Conservation (phyloP, 1,140 invertebrate species). For the Zaprionus vittiger region DNA sequence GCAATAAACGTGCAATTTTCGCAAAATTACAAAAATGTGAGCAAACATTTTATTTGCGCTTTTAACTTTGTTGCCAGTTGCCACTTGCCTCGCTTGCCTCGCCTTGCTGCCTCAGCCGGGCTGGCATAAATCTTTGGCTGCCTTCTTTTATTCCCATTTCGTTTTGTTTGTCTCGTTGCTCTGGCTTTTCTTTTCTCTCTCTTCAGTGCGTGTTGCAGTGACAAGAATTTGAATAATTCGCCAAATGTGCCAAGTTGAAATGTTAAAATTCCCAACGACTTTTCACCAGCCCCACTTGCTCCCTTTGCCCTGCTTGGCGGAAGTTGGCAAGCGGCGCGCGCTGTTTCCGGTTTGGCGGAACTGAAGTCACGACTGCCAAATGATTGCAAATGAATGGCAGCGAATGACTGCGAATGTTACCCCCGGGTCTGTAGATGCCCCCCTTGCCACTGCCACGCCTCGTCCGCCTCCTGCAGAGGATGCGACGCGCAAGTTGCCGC, state of each 20-base stretch:
- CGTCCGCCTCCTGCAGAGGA: not conserved
- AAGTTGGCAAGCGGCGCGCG: constrained; percentile 75
- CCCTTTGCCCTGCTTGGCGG: constrained; percentile 28
- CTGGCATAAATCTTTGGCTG: constrained; percentile 56
- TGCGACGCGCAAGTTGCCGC: not conserved
- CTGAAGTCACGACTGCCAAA: constrained; percentile 76
- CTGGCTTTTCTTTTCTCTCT: constrained; percentile 8
- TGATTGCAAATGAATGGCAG: constrained; percentile 79
- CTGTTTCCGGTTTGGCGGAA: constrained; percentile 71
- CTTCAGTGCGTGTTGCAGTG: constrained; percentile 61
- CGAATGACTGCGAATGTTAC: constrained; percentile 25
- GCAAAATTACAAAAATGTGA: constrained; percentile 80
- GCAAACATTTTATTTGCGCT: constrained; percentile 79
- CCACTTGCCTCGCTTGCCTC: constrained; percentile 22
- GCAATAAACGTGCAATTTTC: constrained; percentile 77
- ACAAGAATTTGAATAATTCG: constrained; percentile 83
- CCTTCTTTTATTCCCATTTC: constrained; percentile 51
- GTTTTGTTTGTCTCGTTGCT: constrained; percentile 36
- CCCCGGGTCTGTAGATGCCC: not conserved
- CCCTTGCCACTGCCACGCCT: constrained; percentile 1
- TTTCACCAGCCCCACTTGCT: constrained; percentile 16
- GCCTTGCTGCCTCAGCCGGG: not conserved
- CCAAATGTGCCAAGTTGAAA: constrained; percentile 82
- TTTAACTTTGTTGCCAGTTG: constrained; percentile 63
- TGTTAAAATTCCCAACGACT: constrained; percentile 77